phyloP scores from a whole-genome alignment of 2,797 vertebrate genomes.

The Bradypodion pumilum region DNA sequence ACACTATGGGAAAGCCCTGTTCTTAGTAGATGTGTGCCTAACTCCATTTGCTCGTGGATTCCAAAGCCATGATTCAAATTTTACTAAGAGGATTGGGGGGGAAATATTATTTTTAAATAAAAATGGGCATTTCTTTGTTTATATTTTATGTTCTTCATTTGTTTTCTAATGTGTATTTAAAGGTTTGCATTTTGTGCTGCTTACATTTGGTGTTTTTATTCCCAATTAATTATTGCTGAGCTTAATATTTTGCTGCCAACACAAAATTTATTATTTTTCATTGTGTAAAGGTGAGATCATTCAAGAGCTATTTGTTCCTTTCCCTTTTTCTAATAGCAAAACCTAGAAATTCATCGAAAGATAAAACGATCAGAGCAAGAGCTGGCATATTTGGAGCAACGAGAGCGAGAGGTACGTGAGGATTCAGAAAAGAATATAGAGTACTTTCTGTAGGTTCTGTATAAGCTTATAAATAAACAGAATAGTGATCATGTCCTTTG shows the following conservation, averaged over 20 bases:
- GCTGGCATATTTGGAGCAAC: constrained; percentile 91
- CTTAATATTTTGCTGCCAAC: not conserved
- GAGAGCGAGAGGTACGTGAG: constrained; percentile 88
- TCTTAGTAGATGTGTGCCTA: not conserved
- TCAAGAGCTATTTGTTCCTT: constrained; percentile 23
- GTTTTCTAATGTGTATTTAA: not conserved
- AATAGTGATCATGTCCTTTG: not conserved
- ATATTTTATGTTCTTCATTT: not conserved
- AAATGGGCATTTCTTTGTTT: not conserved
- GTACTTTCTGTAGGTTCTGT: not conserved
- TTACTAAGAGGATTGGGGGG: too few relatives aligned
- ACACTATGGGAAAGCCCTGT: not conserved
- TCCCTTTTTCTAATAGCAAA: constrained; percentile 84
- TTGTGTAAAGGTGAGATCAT: not conserved
- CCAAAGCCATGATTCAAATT: not conserved
- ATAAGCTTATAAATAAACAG: not conserved
- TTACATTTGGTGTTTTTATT: not conserved
- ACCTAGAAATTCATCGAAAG: constrained; percentile 96
- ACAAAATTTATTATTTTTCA: not conserved
- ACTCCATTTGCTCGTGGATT: not conserved
- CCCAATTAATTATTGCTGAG: not conserved
- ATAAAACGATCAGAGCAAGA: constrained; percentile 95
- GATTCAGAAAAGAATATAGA: not conserved
- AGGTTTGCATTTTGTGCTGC: not conserved
- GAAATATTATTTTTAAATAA: not conserved